Evolutionary conservation across 2,888 invertebrate species (phyloP).

Genomic region (Matsumyia berberina): DNA sequence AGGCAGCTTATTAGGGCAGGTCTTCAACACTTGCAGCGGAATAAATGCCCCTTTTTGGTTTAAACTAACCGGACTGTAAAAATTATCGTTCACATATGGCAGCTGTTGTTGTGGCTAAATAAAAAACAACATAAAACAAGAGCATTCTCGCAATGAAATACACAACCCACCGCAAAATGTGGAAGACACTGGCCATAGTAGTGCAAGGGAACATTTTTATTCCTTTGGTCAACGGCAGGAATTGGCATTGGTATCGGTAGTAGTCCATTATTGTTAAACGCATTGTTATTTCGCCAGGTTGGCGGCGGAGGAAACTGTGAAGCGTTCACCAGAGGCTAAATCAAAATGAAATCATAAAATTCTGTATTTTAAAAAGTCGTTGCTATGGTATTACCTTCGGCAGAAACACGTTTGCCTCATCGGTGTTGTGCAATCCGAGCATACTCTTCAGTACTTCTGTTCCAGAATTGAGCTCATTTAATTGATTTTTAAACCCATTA

Average conservation of each 20-base stretch:
- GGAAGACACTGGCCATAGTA: slow-evolving; percentile 63
- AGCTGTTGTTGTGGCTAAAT: slow-evolving; percentile 70
- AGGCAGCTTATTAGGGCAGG: slow-evolving; percentile 69
- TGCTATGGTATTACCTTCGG: not conserved
- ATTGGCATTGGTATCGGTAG: slow-evolving; percentile 12
- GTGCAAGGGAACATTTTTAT: slow-evolving; percentile 53
- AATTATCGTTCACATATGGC: slow-evolving; percentile 72
- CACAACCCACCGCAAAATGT: slow-evolving; percentile 56
- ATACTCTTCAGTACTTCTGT: slow-evolving; percentile 59
- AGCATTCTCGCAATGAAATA: not conserved
- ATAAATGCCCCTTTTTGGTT: slow-evolving; percentile 84
- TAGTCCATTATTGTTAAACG: slow-evolving; percentile 25
- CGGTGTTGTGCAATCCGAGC: slow-evolving; percentile 46
- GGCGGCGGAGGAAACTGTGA: slow-evolving; percentile 68
- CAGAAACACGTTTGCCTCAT: not conserved
- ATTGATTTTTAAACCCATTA: slow-evolving; percentile 1
- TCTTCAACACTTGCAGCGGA: slow-evolving; percentile 86
- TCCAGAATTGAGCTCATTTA: slow-evolving; percentile 38
- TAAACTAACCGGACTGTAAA: slow-evolving; percentile 74
- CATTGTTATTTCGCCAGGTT: slow-evolving; percentile 47
- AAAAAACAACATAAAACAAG: slow-evolving; percentile 8
- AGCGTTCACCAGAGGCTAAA: slow-evolving; percentile 66
- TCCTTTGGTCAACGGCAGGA: slow-evolving; percentile 29
- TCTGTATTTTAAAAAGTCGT: not conserved
- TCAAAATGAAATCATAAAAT: not conserved